These are phyloP conservation scores for Microdon myrmicae DNA, from an alignment of 2,888 invertebrate genomes.

Conservation along the genomic window DNA sequence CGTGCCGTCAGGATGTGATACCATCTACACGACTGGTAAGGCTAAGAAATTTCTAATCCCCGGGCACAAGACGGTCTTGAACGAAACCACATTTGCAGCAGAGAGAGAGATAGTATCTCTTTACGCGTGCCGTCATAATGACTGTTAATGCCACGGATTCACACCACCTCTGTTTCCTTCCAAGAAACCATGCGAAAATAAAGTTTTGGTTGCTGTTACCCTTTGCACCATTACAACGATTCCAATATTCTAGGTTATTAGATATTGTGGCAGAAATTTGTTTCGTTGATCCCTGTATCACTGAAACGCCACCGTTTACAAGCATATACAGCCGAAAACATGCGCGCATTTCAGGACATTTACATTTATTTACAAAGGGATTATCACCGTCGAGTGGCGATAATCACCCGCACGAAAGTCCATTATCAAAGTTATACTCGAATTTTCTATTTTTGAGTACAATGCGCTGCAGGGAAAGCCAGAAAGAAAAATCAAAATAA, in stretches of 20 bases:
- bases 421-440: slow-evolving; percentile 13
- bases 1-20: slow-evolving; percentile 35
- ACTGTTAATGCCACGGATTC: slow-evolving; percentile 21
- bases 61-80: not conserved
- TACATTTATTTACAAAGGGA: slow-evolving; percentile 20
- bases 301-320: too few relatives aligned
- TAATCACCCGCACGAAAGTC: slow-evolving; percentile 21
- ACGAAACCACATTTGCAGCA: slow-evolving; percentile 13
- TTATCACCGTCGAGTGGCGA: slow-evolving; percentile 10
- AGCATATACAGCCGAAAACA: slow-evolving; percentile 18
- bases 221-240: not conserved
- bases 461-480: slow-evolving; percentile 25
- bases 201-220: not conserved
- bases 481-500: slow-evolving; percentile 14
- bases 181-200: slow-evolving; percentile 1
- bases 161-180: slow-evolving; percentile 3
- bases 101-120: slow-evolving; percentile 15
- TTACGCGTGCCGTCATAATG: slow-evolving; percentile 38
- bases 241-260: not conserved
- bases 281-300: slow-evolving; percentile 13
- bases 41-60: slow-evolving; percentile 6
- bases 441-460: slow-evolving; percentile 25
- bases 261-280: slow-evolving; percentile 20
- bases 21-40: slow-evolving; percentile 5
- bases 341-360: slow-evolving; percentile 16